Percentiles rank a stretch among this genome's conserved stretches.
Conservation (phyloP, 2,888 invertebrate genomes). For the Saturnia pavonia region DNA sequence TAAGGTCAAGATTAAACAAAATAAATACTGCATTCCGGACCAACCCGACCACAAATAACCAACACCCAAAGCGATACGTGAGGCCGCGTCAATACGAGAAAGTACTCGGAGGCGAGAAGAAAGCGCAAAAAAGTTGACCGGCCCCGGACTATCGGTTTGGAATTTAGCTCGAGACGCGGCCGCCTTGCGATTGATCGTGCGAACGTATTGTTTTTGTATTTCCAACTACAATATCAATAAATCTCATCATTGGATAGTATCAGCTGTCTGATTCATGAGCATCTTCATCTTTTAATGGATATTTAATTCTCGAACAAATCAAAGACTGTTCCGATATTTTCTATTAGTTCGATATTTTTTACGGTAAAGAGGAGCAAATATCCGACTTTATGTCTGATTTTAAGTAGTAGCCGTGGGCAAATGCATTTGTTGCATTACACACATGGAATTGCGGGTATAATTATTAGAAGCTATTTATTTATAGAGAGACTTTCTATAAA, state of each 20-base stretch:
- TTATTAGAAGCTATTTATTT: background rate
- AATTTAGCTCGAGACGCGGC: slow-evolving; percentile 17
- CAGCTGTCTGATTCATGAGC: slow-evolving; percentile 7
- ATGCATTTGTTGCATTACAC: background rate
- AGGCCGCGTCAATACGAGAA: slow-evolving; percentile 15
- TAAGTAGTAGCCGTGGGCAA: background rate
- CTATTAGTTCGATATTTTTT: background rate
- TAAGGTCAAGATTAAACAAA: slow-evolving; percentile 1
- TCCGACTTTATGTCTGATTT: background rate
- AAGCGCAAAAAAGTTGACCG: slow-evolving; percentile 13
- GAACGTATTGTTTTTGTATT: slow-evolving; percentile 19
- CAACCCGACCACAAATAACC: slow-evolving; percentile 7
- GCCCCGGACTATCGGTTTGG: slow-evolving; percentile 15
- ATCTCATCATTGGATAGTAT: background rate
- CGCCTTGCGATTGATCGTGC: slow-evolving; percentile 17
- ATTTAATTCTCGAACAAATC: background rate
- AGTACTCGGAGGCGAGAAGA: slow-evolving; percentile 16
- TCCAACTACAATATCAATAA: slow-evolving; percentile 11
- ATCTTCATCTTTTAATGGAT: slow-evolving; percentile 2
- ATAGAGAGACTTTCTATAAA: background rate
- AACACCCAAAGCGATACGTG: slow-evolving; percentile 13
- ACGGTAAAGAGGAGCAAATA: background rate
- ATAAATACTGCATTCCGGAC: slow-evolving; percentile 3
- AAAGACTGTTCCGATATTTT: background rate
- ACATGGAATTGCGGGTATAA: background rate